Evolutionary conservation across 2,888 invertebrate species (phyloP).

Genomic region (Synanthedon formicaeformis): DNA sequence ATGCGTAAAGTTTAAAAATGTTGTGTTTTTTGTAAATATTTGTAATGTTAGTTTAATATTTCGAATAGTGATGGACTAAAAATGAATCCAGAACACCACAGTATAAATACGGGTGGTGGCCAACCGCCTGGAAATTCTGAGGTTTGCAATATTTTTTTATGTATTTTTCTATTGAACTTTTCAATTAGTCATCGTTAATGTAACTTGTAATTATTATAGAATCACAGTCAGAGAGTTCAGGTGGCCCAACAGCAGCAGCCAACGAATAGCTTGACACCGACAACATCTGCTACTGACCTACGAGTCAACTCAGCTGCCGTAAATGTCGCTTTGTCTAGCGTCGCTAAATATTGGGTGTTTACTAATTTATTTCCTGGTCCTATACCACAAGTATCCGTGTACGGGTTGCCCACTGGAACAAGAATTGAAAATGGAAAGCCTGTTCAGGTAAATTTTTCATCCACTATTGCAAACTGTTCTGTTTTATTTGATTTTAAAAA

Average conservation of each 20-base stretch:
- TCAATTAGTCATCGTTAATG: slow-evolving; percentile 15
- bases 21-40: slow-evolving; percentile 52
- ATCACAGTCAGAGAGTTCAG: slow-evolving; percentile 52
- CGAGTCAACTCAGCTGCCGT: slow-evolving; percentile 75
- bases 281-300: slow-evolving; percentile 72
- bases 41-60: slow-evolving; percentile 4
- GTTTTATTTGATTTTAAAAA: background rate
- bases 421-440: slow-evolving; percentile 74
- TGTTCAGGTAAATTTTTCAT: slow-evolving; percentile 56
- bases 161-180: slow-evolving; percentile 20
- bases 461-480: background rate
- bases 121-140: slow-evolving; percentile 67
- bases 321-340: slow-evolving; percentile 79
- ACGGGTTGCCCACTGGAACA: slow-evolving; percentile 73
- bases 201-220: slow-evolving; percentile 41
- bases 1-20: slow-evolving; percentile 57
- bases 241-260: slow-evolving; percentile 51
- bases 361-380: slow-evolving; percentile 84
- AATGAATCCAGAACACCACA: slow-evolving; percentile 67
- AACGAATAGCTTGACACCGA: slow-evolving; percentile 46
- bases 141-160: slow-evolving; percentile 44
- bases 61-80: slow-evolving; percentile 27
- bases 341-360: slow-evolving; percentile 87
- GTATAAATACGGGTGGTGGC: slow-evolving; percentile 73
- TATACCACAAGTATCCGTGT: slow-evolving; percentile 80